A percentile compares a stretch with the other conserved stretches of the same genome.
phyloP scores from a whole-genome alignment of 2,113 vertebrate genomes.

The Corapipo altera region DNA sequence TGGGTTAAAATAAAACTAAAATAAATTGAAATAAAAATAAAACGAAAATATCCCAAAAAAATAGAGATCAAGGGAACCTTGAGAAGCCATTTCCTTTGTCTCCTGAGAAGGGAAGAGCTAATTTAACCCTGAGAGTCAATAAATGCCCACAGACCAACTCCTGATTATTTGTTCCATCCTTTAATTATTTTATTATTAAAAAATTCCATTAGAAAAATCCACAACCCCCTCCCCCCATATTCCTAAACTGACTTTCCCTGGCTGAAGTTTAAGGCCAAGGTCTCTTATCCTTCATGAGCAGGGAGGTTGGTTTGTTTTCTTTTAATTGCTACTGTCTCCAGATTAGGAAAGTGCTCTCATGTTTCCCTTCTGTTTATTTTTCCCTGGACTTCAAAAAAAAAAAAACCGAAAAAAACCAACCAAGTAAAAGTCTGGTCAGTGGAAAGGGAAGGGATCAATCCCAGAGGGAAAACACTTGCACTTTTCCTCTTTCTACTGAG shows the following conservation, averaged over 20 bases:
- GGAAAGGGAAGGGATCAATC: slow-evolving; percentile 1
- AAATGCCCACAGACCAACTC: background rate
- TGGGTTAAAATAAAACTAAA: background rate
- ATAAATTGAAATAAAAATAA: background rate
- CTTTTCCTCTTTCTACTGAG: background rate
- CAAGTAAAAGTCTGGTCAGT: background rate
- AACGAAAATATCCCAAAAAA: background rate
- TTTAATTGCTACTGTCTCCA: background rate
- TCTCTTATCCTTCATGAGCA: background rate
- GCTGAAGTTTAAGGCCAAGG: background rate
- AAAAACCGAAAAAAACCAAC: background rate
- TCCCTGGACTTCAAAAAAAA: background rate
- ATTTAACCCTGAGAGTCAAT: background rate
- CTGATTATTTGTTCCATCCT: background rate
- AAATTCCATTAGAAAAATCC: background rate
- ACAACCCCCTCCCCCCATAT: background rate
- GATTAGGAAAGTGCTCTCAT: background rate
- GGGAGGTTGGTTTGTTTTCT: background rate
- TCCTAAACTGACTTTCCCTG: background rate
- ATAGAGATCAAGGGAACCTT: fast-evolving
- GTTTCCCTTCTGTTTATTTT: slow-evolving; percentile 40
- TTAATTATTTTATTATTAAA: background rate
- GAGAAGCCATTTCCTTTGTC: background rate
- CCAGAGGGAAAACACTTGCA: slow-evolving; percentile 3
- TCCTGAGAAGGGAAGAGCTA: background rate